These are phyloP conservation scores for Eutolmus rufibarbis DNA, from an alignment of 2,888 invertebrate genomes.

Conservation along the genomic window DNA sequence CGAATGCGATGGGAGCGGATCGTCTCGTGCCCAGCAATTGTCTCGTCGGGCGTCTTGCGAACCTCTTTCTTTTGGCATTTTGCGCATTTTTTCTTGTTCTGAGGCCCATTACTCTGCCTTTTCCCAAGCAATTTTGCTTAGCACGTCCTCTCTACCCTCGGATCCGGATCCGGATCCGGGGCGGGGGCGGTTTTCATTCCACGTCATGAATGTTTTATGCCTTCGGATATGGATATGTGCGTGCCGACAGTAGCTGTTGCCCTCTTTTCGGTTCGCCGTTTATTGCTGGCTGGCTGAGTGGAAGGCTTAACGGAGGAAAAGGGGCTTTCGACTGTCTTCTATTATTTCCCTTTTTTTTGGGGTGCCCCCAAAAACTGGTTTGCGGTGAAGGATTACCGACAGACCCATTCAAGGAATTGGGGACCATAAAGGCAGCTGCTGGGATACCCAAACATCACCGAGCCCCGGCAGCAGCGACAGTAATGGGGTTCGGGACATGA, in stretches of 20 bases:
- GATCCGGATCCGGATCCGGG: not conserved
- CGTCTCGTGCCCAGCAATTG: not conserved
- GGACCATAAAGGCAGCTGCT: constrained; percentile 27
- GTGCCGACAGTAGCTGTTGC: constrained; percentile 35
- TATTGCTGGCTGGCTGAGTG: not conserved
- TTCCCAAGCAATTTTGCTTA: constrained; percentile 29
- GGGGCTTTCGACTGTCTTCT: constrained; percentile 28
- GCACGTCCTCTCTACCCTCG: constrained; percentile 20
- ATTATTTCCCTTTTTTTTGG: constrained; percentile 32
- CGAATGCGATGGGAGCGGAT: not conserved
- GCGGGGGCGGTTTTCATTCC: constrained; percentile 22
- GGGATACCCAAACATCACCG: not conserved
- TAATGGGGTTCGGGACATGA: constrained; percentile 6
- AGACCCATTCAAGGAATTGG: constrained; percentile 40
- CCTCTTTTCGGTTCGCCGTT: constrained; percentile 10
- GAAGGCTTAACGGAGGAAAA: not conserved
- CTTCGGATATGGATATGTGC: constrained; percentile 41
- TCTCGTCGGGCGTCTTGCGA: not conserved
- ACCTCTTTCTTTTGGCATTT: constrained; percentile 15
- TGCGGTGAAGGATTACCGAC: constrained; percentile 40
- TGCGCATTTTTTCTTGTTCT: not conserved
- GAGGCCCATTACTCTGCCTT: not conserved
- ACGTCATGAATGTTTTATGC: constrained; percentile 41
- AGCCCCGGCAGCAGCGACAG: not conserved
- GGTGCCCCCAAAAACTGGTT: constrained; percentile 28